Percentiles rank a stretch among this genome's conserved stretches.
phyloP scores from a whole-genome alignment of 2,797 vertebrate species.

The Syngnathus acus region DNA sequence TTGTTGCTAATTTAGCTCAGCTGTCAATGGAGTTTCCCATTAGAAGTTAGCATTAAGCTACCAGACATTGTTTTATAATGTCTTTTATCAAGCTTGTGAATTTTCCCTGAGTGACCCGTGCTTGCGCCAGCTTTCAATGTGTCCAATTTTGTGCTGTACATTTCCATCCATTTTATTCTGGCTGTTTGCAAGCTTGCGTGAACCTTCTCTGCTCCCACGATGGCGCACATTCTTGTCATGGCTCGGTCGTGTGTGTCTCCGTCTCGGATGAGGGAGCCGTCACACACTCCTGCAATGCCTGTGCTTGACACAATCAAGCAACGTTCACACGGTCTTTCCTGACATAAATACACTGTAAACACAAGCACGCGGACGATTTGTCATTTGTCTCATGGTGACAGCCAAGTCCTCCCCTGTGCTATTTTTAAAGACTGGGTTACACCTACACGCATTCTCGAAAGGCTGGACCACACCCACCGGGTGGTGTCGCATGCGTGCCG shows the following conservation, averaged over 20 bases:
- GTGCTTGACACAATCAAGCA: constrained; percentile 10
- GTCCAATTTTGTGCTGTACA: not conserved
- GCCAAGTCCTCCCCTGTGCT: constrained; percentile 30
- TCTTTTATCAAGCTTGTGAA: no score
- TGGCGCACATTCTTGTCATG: constrained; percentile 15
- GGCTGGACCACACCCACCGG: constrained; percentile 53
- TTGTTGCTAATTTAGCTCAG: not conserved
- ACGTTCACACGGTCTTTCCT: constrained; percentile 46
- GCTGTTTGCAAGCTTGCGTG: not conserved
- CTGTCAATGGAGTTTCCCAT: not conserved
- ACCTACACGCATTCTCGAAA: constrained; percentile 66
- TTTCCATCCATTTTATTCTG: not conserved
- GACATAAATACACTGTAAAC: constrained; percentile 23
- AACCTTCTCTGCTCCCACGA: not conserved
- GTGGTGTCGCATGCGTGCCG: constrained; percentile 14
- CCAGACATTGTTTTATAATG: no score
- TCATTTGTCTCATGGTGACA: constrained; percentile 35
- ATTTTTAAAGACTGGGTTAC: constrained; percentile 50
- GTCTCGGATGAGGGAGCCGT: constrained; percentile 14
- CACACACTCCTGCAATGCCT: constrained; percentile 16
- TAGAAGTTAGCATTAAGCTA: not conserved
- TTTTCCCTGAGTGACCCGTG: no score
- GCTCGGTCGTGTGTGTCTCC: not conserved
- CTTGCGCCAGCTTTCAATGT: not conserved
- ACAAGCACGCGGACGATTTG: constrained; percentile 27